Evolutionary conservation across 1,140 invertebrate genomes (phyloP), one percentile per base, ranked within the genome.

Genomic region (Eufriesea mexicana): DNA sequence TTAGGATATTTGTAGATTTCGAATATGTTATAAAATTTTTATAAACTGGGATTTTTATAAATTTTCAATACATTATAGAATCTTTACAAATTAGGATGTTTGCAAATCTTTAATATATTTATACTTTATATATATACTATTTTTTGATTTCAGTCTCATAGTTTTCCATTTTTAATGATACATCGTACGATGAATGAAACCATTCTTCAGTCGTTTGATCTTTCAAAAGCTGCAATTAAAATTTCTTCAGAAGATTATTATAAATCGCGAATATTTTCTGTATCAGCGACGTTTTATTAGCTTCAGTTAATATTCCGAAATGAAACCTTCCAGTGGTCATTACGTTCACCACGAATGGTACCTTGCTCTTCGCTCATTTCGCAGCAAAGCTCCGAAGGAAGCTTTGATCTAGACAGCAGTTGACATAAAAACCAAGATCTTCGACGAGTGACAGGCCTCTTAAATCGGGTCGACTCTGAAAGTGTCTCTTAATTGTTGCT

Each of bases 401-500:
- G 55, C 47, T 70, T 49, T 61, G 55, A 49, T 28, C n/a, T 57
- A 10, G 42, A 45, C 23, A 45, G 45, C 23, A 49, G n/a, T 68
- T 61, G 66, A 54, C 23, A 64, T 35, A 55, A 55, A 80, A 80
- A 73, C 78, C 49, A 64, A 23, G 49, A 51, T 54, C 68, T 51
- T 61, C 28, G 57, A 25, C n/a, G 28, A 64, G 59, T 64, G 18
- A 45, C n/a, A 25, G 25, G 23, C 12, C 20, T 25, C 7, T 51
- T 67, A 12, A 76, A 82, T 5, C n/a, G 23, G 54, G 80, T 45
- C 51, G 49, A 51, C 25, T 28, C 18, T 28, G 9, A 61, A 82
- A 82, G 54, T 59, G 54, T 28, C 54, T 70, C 45, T 76, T 76
- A 82, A 76, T 76, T 57, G 54, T 67, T 76, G 54, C 62, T 18